Evolutionary conservation across 92 coral and sea anemone species (phyloP).

Genomic region (Actinernus sp.): DNA sequence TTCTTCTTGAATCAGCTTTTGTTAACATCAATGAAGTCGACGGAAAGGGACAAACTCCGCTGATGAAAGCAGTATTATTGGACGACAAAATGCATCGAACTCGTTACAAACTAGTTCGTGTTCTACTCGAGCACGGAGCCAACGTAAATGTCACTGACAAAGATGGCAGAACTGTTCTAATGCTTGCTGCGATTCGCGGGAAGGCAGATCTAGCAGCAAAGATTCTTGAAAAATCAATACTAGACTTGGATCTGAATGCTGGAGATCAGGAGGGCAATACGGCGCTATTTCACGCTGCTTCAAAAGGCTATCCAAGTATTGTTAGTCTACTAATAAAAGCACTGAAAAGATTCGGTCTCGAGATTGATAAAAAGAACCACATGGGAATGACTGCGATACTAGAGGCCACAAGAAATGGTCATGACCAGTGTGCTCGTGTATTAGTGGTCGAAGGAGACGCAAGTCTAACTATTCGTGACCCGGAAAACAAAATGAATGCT

Average conservation of each 20-base stretch:
- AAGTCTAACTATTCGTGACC: constrained; percentile 74
- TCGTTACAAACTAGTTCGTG: constrained; percentile 78
- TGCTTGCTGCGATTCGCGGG: constrained; percentile 86
- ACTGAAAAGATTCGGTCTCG: constrained; percentile 86
- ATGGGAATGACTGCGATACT: constrained; percentile 87
- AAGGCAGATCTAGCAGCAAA: constrained; percentile 67
- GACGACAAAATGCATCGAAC: constrained; percentile 85
- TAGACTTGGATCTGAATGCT: constrained; percentile 86
- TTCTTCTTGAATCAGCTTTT: constrained; percentile 75
- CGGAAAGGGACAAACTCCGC: constrained; percentile 85
- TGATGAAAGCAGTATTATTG: constrained; percentile 90
- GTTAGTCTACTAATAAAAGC: constrained; percentile 73
- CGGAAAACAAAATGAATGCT: constrained; percentile 64
- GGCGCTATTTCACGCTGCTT: constrained; percentile 88
- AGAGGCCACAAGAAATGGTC: constrained; percentile 77
- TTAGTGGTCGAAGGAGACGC: constrained; percentile 87
- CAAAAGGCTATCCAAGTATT: constrained; percentile 62
- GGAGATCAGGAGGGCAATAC: constrained; percentile 82
- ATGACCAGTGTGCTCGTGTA: constrained; percentile 68
- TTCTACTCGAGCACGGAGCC: constrained; percentile 81
- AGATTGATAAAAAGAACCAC: constrained; percentile 73
- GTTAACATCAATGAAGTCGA: constrained; percentile 87
- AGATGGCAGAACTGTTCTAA: constrained; percentile 73
- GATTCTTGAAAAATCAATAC: constrained; percentile 66
- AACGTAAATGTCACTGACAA: constrained; percentile 80